Conservation (phyloP, 1,140 invertebrate species). For the Mizuhopecten yessoensis region DNA sequence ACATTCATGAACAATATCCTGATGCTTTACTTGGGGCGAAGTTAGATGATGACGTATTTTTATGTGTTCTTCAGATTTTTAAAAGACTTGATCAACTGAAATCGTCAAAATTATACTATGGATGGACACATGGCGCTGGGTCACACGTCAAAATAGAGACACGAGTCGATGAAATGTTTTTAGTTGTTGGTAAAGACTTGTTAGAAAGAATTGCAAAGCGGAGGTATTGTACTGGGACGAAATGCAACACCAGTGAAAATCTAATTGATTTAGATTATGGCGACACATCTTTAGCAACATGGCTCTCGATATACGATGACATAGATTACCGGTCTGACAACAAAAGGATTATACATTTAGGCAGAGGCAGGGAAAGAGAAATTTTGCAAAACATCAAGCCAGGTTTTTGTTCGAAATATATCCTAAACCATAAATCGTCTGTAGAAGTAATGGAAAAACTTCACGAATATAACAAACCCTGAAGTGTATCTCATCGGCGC, state of each 20-base stretch:
- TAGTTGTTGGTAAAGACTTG: slow-evolving; percentile 22
- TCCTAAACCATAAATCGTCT: no score
- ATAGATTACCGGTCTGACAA: slow-evolving; percentile 15
- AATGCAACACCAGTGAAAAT: neutral
- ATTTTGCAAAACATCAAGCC: neutral
- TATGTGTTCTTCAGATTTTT: neutral
- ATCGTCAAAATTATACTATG: neutral
- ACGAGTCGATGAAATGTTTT: slow-evolving; percentile 46
- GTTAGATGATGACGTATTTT: neutral
- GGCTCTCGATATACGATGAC: slow-evolving; percentile 41
- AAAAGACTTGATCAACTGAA: neutral
- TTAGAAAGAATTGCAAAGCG: slow-evolving; percentile 13
- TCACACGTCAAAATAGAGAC: neutral
- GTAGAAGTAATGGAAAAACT: no score
- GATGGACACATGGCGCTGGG: neutral
- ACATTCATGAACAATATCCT: neutral
- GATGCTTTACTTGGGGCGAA: neutral
- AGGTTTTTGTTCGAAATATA: neutral
- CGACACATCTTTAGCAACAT: neutral
- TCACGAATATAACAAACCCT: no score
- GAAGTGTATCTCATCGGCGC: no score
- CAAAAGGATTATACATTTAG: neutral
- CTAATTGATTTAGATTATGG: slow-evolving; percentile 44
- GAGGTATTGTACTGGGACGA: neutral
- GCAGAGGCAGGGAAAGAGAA: neutral